Evolutionary conservation across 2,113 vertebrate genomes (phyloP).

Genomic region (Edolisoma coerulescens): DNA sequence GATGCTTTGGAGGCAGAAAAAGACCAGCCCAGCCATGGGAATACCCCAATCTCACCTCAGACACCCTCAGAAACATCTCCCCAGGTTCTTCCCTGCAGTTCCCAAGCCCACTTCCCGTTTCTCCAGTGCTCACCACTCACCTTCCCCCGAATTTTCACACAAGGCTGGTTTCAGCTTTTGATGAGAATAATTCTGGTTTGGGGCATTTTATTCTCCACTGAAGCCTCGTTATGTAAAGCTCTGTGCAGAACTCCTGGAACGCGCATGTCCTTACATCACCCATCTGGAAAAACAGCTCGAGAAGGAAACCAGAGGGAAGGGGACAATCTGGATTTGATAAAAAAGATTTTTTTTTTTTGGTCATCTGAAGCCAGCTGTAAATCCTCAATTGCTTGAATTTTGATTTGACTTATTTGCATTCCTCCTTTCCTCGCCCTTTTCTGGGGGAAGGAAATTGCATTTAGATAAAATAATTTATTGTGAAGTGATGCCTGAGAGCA

Average conservation of each 20-base stretch:
- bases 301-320: neutral
- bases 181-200: neutral
- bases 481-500: neutral
- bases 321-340: neutral
- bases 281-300: neutral
- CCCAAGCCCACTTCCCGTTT: fast-evolving
- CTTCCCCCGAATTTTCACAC: neutral
- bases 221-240: neutral
- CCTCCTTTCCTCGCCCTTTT: neutral
- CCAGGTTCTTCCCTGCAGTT: neutral
- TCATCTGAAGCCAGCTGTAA: neutral
- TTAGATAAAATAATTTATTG: neutral
- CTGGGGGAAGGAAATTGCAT: neutral
- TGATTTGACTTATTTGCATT: neutral
- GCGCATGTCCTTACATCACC: neutral
- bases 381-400: neutral
- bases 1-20: neutral
- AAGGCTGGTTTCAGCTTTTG: neutral
- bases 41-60: neutral
- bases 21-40: neutral
- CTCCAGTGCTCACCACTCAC: neutral
- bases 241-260: neutral
- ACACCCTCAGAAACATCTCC: neutral
- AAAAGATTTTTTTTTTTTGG: neutral
- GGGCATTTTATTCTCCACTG: neutral